Conservation (phyloP, 2,797 vertebrate genomes). For the Pagetopsis macropterus region DNA sequence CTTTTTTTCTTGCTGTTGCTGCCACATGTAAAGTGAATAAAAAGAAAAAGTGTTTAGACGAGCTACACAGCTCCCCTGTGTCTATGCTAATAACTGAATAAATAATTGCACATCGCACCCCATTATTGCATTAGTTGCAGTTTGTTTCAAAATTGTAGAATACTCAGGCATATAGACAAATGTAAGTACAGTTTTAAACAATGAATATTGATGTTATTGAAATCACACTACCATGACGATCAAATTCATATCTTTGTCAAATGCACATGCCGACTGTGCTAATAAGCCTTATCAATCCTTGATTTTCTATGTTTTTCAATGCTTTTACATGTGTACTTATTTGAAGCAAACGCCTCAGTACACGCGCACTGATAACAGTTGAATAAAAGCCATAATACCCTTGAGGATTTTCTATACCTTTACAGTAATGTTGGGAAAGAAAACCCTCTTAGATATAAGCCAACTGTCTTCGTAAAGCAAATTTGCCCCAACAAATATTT, state of each 20-base stretch:
- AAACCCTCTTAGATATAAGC: slow-evolving; percentile 48
- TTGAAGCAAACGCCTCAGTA: slow-evolving; percentile 51
- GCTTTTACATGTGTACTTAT: slow-evolving; percentile 28
- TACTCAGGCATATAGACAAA: slow-evolving; percentile 76
- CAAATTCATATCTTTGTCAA: slow-evolving; percentile 44
- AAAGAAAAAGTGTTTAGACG: slow-evolving; percentile 43
- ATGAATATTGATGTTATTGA: slow-evolving; percentile 76
- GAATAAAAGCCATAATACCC: slow-evolving; percentile 52
- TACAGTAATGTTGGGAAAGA: slow-evolving; percentile 45
- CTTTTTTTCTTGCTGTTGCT: slow-evolving; percentile 50
- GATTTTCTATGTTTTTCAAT: slow-evolving; percentile 29
- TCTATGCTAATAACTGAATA: slow-evolving; percentile 70
- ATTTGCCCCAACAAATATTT: slow-evolving; percentile 22
- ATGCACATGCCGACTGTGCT: slow-evolving; percentile 30
- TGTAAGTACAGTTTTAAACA: slow-evolving; percentile 78
- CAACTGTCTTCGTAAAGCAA: slow-evolving; percentile 42
- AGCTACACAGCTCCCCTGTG: slow-evolving; percentile 59
- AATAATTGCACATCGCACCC: slow-evolving; percentile 83
- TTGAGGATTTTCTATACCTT: slow-evolving; percentile 47
- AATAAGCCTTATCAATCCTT: slow-evolving; percentile 23
- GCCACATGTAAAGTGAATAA: slow-evolving; percentile 55
- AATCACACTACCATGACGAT: slow-evolving; percentile 68
- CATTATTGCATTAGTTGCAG: slow-evolving; percentile 85
- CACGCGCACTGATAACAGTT: slow-evolving; percentile 58
- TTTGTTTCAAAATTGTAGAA: slow-evolving; percentile 71